Base-by-base conservation (phyloP, 2,888 invertebrate species). In the Eledone cirrhosa region DNA sequence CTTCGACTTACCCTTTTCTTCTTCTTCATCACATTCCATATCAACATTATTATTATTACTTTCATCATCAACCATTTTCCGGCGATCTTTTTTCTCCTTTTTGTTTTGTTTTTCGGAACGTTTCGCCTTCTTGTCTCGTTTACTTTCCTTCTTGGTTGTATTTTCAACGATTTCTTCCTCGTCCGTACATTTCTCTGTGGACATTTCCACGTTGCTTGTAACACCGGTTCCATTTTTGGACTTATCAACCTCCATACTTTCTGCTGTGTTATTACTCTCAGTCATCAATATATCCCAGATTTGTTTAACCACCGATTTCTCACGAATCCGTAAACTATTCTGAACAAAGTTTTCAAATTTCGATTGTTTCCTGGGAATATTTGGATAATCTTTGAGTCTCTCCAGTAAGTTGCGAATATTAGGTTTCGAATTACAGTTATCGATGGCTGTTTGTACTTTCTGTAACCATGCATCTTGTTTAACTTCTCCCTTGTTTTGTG, bases 401-500 rank as follows among this genome's bases (percentile, higher is more conserved):
- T 94, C 93, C 63, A 97, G 93, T 59, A 95, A 92, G 79, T 92
- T 92, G 77, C 92, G 92, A 24, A 94, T 92, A 69, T 93, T 92
- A 0, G 92, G 92, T 5, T 93, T 92, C 33, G 94, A 91, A 85
- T 91, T 91, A 67, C 93, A 92, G 82, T 92, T 93, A 48, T 93
- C 93, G 27, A 95, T 90, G 8, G 94, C 93, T 31, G 92, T 92
- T 80, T 94, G 93, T 22, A 96, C 93, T 87, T 89, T 87, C 87
- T 94, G 94, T 24, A 94, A 92, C 97, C 97, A 97, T 77, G 93
- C 93, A 87, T 94, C 94, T 90, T 97, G 97, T 88, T 97, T 97
- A 83, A 93, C 93, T 88, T 95, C 95, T 13, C 96, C 96, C 91
- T 96, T 96, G 88, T 95, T 95, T 79, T 94, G 93, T 78, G 81